Conservation (phyloP, 2,888 invertebrate genomes). For the Sycophila texana region DNA sequence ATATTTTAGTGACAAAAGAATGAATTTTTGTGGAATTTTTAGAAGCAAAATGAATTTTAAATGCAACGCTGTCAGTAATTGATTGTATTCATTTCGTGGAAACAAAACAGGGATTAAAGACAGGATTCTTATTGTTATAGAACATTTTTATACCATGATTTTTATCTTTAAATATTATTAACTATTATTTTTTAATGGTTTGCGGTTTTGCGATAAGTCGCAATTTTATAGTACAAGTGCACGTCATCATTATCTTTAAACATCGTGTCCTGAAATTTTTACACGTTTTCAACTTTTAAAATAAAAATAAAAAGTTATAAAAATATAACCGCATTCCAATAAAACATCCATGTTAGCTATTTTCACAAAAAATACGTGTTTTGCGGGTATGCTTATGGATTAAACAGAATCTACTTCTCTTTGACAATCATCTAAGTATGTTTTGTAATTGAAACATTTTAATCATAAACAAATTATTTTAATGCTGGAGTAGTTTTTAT, state of each 20-base stretch:
- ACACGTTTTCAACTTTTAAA: slow-evolving; percentile 13
- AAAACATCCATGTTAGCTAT: too few species aligned
- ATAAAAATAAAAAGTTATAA: too few species aligned
- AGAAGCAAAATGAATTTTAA: slow-evolving; percentile 42
- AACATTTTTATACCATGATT: slow-evolving; percentile 58
- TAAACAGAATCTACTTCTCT: slow-evolving; percentile 39
- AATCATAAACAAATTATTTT: neutral
- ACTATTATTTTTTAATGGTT: slow-evolving; percentile 41
- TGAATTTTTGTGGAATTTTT: slow-evolving; percentile 26
- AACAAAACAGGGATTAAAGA: slow-evolving; percentile 44
- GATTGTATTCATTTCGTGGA: slow-evolving; percentile 29
- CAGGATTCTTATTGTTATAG: slow-evolving; percentile 50
- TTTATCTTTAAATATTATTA: slow-evolving; percentile 52
- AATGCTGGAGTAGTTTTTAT: slow-evolving; percentile 4
- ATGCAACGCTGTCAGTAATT: slow-evolving; percentile 43
- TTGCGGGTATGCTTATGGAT: slow-evolving; percentile 6
- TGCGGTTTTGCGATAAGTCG: slow-evolving; percentile 31
- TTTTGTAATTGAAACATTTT: slow-evolving; percentile 26
- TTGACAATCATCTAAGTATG: slow-evolving; percentile 49
- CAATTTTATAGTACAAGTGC: slow-evolving; percentile 47
- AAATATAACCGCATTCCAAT: too few species aligned
- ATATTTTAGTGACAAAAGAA: slow-evolving; percentile 47
- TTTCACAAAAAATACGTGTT: too few species aligned
- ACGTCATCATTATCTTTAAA: slow-evolving; percentile 34
- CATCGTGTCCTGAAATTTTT: slow-evolving; percentile 30